phyloP scores from a whole-genome alignment of 2,888 invertebrate genomes.

The Rhagium mordax region DNA sequence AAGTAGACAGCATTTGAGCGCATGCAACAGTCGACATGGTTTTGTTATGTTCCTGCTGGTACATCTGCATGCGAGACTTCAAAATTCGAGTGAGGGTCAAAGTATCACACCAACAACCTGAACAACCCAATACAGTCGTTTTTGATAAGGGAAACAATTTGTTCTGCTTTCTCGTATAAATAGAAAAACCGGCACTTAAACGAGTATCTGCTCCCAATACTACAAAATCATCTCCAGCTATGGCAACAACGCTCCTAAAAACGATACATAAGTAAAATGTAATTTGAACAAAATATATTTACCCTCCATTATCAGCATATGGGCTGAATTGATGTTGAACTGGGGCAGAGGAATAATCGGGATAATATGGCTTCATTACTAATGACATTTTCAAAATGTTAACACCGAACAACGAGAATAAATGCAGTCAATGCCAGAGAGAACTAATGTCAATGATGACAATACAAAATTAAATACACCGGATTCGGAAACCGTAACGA shows the following conservation, averaged over 20 bases:
- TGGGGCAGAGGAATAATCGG: conserved; percentile 64
- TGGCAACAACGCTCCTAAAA: conserved; percentile 91
- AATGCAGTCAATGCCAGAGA: neutral
- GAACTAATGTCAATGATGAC: conserved; percentile 30
- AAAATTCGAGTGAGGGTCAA: conserved; percentile 90
- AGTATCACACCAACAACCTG: conserved; percentile 99
- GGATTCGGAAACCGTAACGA: neutral
- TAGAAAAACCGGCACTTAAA: conserved; percentile 91
- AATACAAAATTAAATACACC: conserved; percentile 7
- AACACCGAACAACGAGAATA: neutral
- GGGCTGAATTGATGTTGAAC: conserved; percentile 75
- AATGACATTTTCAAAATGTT: conserved; percentile 42
- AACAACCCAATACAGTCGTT: conserved; percentile 91
- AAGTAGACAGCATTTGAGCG: conserved; percentile 96
- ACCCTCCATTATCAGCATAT: conserved; percentile 87
- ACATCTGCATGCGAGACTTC: conserved; percentile 93
- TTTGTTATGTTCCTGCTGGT: conserved; percentile 94
- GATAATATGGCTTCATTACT: conserved; percentile 55
- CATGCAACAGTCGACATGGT: conserved; percentile 93
- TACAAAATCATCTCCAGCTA: conserved; percentile 96
- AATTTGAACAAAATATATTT: conserved; percentile 58
- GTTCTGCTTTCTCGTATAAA: conserved; percentile 90
- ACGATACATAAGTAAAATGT: neutral
- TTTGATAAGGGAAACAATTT: conserved; percentile 89
- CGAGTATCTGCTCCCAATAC: conserved; percentile 97